These are phyloP conservation scores for Cyanocitta stelleri DNA, from an alignment of 2,113 vertebrate species.

Conservation along the genomic window DNA sequence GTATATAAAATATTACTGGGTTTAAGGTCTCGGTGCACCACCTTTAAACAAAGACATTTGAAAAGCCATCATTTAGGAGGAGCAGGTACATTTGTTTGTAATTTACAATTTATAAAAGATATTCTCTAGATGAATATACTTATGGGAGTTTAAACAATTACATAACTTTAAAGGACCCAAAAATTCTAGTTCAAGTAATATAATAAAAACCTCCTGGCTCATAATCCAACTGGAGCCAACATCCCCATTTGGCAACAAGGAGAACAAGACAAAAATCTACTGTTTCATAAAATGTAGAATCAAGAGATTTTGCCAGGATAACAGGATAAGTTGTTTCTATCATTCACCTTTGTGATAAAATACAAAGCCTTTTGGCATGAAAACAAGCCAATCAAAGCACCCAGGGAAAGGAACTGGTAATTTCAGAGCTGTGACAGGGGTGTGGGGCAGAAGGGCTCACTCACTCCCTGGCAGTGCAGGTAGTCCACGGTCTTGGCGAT, in stretches of 20 bases:
- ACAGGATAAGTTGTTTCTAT: not conserved
- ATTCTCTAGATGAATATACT: not conserved
- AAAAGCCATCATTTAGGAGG: not conserved
- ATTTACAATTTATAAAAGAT: not conserved
- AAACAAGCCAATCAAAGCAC: not conserved
- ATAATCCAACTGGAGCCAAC: not conserved
- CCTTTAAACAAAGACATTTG: constrained; percentile 68
- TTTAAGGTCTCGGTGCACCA: constrained; percentile 96
- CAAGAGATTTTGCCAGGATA: not conserved
- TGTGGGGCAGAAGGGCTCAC: not conserved
- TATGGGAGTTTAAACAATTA: not conserved
- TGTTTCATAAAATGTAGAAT: not conserved
- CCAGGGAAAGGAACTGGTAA: not conserved
- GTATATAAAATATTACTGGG: constrained; percentile 98
- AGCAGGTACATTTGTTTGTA: not conserved
- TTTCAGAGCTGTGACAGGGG: not conserved
- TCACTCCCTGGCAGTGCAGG: constrained; percentile 96
- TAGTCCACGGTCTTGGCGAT: constrained; percentile 95
- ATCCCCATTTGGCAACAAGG: not conserved
- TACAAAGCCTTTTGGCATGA: not conserved
- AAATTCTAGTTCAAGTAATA: not conserved
- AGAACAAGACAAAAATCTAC: not conserved
- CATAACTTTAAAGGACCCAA: not conserved
- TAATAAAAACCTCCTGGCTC: not conserved
- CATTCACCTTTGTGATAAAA: not conserved